Conservation (phyloP, 1,140 invertebrate genomes). For the Dysdera silvatica region DNA sequence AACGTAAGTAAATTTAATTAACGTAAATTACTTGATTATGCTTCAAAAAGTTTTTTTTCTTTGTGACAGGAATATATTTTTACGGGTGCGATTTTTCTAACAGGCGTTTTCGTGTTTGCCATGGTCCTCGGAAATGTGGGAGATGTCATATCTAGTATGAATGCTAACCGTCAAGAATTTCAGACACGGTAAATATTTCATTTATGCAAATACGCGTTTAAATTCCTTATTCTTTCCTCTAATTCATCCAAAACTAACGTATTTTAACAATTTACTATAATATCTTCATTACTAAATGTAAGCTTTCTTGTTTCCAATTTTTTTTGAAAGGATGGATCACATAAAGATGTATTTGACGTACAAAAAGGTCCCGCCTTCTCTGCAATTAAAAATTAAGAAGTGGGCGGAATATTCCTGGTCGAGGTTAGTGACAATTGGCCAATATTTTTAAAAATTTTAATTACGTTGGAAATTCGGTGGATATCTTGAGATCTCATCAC, state of each 20-base stretch:
- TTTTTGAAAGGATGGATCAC: slow-evolving; percentile 27
- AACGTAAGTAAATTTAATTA: too few relatives aligned
- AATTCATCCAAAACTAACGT: not conserved
- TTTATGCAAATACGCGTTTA: too few relatives aligned
- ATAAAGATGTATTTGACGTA: slow-evolving; percentile 30
- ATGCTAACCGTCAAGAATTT: slow-evolving; percentile 30
- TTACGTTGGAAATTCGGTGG: not conserved
- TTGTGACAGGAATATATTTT: slow-evolving; percentile 27
- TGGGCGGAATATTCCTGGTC: slow-evolving; percentile 32
- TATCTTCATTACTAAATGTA: not conserved
- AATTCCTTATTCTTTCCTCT: too few relatives aligned
- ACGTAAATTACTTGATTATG: too few relatives aligned
- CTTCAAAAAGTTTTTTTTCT: too few relatives aligned
- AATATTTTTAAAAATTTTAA: not conserved
- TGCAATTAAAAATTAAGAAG: slow-evolving; percentile 30
- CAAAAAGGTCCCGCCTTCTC: slow-evolving; percentile 27
- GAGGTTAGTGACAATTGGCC: too few relatives aligned
- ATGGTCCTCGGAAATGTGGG: slow-evolving; percentile 31
- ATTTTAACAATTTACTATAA: not conserved
- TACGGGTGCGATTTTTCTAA: slow-evolving; percentile 25
- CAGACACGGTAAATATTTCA: slow-evolving; percentile 18
- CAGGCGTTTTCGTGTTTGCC: slow-evolving; percentile 29
- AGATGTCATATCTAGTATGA: slow-evolving; percentile 31
- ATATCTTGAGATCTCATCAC: too few relatives aligned
- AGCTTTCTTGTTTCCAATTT: not conserved